phyloP scores from a whole-genome alignment of 2,888 invertebrate species.

The Tetheella fluctuosa region DNA sequence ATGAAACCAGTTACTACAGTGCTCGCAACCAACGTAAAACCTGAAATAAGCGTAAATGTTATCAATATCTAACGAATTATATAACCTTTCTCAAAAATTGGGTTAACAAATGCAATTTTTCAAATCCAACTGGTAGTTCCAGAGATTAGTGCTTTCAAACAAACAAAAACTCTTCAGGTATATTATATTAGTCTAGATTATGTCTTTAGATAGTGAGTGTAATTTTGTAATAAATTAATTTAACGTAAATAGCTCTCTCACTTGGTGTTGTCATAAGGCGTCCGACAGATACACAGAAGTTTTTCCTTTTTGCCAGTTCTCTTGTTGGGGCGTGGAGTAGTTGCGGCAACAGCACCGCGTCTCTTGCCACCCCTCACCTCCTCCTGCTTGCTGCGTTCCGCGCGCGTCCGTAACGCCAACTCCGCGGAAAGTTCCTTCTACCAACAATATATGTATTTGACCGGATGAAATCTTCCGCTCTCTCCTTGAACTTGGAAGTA shows the following conservation, averaged over 20 bases:
- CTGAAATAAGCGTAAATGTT: slow-evolving; percentile 66
- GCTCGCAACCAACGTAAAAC: slow-evolving; percentile 98
- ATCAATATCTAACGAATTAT: too few relatives aligned
- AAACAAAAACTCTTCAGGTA: too few relatives aligned
- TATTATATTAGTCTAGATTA: too few relatives aligned
- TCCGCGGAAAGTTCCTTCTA: slow-evolving; percentile 91
- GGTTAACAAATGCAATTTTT: too few relatives aligned
- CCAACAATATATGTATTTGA: slow-evolving; percentile 17
- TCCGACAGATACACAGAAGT: slow-evolving; percentile 95
- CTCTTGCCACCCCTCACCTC: slow-evolving; percentile 83
- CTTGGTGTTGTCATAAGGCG: slow-evolving; percentile 98
- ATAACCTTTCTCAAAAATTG: too few relatives aligned
- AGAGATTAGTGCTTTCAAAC: too few relatives aligned
- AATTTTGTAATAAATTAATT: too few relatives aligned
- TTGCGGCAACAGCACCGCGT: slow-evolving; percentile 53
- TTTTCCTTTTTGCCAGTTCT: slow-evolving; percentile 87
- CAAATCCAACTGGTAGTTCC: too few relatives aligned
- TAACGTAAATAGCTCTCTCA: slow-evolving; percentile 64
- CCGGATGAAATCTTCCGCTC: not conserved
- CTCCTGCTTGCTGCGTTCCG: slow-evolving; percentile 88
- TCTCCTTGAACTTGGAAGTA: too few relatives aligned
- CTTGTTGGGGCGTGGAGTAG: slow-evolving; percentile 56
- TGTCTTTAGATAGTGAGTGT: too few relatives aligned
- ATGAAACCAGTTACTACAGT: slow-evolving; percentile 99
- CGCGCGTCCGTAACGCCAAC: slow-evolving; percentile 87